Percentiles rank a stretch among this genome's conserved stretches.
Evolutionary conservation across 2,797 vertebrate species (phyloP).

Genomic region (Cygnus olor): DNA sequence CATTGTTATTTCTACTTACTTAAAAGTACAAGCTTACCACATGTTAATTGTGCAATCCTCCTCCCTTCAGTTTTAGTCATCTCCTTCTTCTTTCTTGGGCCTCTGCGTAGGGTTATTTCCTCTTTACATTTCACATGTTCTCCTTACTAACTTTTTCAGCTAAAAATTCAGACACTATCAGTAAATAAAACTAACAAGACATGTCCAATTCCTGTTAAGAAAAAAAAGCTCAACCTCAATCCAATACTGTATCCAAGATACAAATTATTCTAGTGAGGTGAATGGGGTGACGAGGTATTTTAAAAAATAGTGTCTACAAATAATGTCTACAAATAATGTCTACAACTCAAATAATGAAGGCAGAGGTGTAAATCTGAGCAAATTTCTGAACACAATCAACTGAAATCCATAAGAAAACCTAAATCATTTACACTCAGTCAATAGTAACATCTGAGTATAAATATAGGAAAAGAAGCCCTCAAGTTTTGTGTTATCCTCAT

Average conservation of each 20-base stretch:
- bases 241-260: background rate
- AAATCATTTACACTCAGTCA: background rate
- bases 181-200: background rate
- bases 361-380: background rate
- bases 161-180: background rate
- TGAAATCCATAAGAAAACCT: background rate
- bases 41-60: conserved; percentile 12
- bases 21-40: conserved; percentile 48
- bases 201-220: background rate
- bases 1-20: conserved; percentile 43
- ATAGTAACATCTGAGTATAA: background rate
- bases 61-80: background rate
- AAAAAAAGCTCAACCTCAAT: background rate
- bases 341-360: background rate
- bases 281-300: background rate
- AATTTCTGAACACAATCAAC: background rate
- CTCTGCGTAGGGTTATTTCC: background rate
- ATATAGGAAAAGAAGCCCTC: background rate
- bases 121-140: background rate
- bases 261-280: background rate
- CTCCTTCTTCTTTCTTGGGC: background rate
- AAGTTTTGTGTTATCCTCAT: background rate
- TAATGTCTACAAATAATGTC: background rate
- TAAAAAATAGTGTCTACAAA: background rate
- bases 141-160: background rate